Evolutionary conservation across 1,140 invertebrate genomes (phyloP).

Genomic region (Cotesia vestalis): DNA sequence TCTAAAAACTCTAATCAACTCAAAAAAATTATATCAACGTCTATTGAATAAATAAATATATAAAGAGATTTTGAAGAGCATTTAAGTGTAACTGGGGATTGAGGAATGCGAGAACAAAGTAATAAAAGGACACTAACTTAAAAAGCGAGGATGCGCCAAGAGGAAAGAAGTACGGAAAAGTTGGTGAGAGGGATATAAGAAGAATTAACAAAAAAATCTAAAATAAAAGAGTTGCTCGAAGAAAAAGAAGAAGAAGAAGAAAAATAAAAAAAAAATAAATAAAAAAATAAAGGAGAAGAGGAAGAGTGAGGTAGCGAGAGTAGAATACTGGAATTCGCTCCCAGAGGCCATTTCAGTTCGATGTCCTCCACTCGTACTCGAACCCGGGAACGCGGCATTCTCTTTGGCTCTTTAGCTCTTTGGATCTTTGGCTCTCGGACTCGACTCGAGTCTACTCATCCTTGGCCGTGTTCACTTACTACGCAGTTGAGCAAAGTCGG

Average conservation of each 20-base stretch:
- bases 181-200: neutral
- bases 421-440: conserved; percentile 1
- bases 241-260: conserved; percentile 29
- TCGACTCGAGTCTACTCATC: neutral
- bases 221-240: neutral
- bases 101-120: conserved; percentile 35
- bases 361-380: conserved; percentile 58
- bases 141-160: conserved; percentile 27
- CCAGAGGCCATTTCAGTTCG: conserved; percentile 64
- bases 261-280: conserved; percentile 24
- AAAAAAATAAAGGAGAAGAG: conserved; percentile 32
- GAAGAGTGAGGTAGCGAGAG: conserved; percentile 55
- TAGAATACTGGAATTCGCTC: conserved; percentile 59
- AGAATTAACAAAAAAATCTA: conserved; percentile 8
- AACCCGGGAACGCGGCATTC: conserved; percentile 42
- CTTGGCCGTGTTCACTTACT: no score
- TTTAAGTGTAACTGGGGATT: conserved; percentile 30
- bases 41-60: no score
- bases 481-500: no score
- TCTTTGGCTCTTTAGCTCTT: conserved; percentile 15
- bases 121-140: conserved; percentile 37
- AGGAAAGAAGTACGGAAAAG: neutral
- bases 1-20: no score
- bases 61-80: no score
- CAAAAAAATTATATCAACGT: no score